Base-by-base conservation (phyloP, 2,797 vertebrate species). In the Acanthis flammea region DNA sequence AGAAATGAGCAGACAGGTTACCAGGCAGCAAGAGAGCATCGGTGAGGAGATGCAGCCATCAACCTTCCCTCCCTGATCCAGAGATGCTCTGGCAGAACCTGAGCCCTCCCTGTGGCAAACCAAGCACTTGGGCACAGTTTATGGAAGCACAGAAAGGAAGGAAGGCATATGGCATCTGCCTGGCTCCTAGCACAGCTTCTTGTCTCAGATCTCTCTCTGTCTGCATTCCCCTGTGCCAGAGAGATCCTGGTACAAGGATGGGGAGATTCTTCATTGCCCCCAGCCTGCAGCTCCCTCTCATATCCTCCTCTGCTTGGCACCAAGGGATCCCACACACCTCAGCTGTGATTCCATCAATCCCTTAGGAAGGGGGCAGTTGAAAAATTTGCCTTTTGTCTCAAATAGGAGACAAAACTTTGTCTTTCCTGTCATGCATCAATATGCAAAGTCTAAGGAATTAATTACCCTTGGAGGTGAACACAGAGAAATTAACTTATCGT, bases 11-110 rank as follows among this genome's bases (percentile, higher is more conserved):
- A 88, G 24, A 35, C 1, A 1, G 13, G 44, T 45, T 82, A 81
- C 28, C 65, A 88, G 63, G 51, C 60, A 90, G 86, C 57, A 74
- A 51, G 54, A 57, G 28, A 82, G 18, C 48, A 91, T 65, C 81
- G 61, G 28, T 0, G 9, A 61, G 73, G 73, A 77, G 50, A 33
- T 6, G 8, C 4, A 75, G 41, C 48, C 70, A 79, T 14, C 27
- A 14, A 9, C 22, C 48, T 78, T 53, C 73, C 22, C 57, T 73
- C 18, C 11, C 45, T 24, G 55, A 28, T 23, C n/a, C 65, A 79
- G 51, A 80, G 39, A 19, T 42, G 6, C 57, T 66, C 74, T 30
- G 33, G 33, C 63, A 94, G 42, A 53, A 45, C 54, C 79, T 28
- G 18, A 88, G 24, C 60, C 42, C 39, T 70, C 48, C 15, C 24